Base-by-base conservation (phyloP, 1,140 invertebrate genomes). In the Drosophila nigromelanica region DNA sequence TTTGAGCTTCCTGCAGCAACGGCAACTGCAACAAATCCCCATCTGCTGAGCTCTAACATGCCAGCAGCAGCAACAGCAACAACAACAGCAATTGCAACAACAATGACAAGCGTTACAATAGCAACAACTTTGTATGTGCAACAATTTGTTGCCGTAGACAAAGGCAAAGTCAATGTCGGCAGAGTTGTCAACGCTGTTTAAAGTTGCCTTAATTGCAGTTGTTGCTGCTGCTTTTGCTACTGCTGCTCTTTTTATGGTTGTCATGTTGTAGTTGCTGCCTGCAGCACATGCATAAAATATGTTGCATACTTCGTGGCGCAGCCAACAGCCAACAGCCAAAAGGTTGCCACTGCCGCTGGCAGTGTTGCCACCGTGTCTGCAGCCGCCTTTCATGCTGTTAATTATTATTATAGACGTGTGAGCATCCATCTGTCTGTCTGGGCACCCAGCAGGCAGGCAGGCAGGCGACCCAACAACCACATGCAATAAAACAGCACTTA, bases 381-480 rank as follows among this genome's bases (percentile, higher is more conserved):
- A 30, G 45, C 76, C 66, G 69, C 63, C 73, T 89, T 86, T 83
- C 83, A 89, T 80, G 76, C 85, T 89, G 83, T 89, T 89, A 89
- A 89, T 89, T 89, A 89, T 87, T 87, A 87, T 89, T 89, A 89
- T 89, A 89, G 83, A 89, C 83, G 85, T 89, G 83, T 80, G 83
- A 78, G 75, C 61, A 75, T 87, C 67, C 74, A 69, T 73, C 76
- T 64, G 82, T 18, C 18, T 18, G 18, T 73, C 77, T 76, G 70
- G 33, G 33, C 33, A 8, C 33, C 7, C 33, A 35, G 33, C 33
- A 35, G 30, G 55, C 52, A 68, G 72, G 66, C 71, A 78, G 10
- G 39, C 43, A 47, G 55, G 40, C 51, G 42, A 50, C 59, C 72
- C 60, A 69, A 11, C 30, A 30, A 79, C 83, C 83, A 89, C 83